phyloP scores from a whole-genome alignment of 1,140 invertebrate species.

The Atopsyche davidsoni region DNA sequence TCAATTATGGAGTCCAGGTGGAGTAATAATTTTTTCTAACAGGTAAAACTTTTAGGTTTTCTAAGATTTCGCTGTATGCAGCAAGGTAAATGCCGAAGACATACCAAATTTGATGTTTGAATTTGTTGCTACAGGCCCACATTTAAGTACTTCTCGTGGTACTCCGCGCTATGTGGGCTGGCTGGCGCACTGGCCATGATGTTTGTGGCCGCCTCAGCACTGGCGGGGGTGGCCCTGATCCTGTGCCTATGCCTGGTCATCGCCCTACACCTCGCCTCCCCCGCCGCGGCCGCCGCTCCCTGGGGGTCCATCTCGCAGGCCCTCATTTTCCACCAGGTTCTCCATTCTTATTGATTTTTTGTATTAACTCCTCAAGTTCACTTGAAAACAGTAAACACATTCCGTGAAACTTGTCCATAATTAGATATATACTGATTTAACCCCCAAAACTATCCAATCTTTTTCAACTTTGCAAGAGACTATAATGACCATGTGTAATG shows the following conservation, averaged over 20 bases:
- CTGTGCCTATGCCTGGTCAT: constrained; percentile 80
- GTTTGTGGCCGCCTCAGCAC: constrained; percentile 90
- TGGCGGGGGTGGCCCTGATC: constrained; percentile 82
- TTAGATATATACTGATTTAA: no score
- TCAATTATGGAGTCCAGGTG: no score
- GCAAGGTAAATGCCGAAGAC: no score
- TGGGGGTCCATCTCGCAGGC: constrained; percentile 99
- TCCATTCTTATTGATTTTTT: constrained; percentile 11
- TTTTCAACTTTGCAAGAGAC: no score
- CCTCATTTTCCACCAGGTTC: constrained; percentile 95
- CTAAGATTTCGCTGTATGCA: neutral
- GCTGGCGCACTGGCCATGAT: constrained; percentile 88
- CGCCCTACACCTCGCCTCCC: constrained; percentile 86
- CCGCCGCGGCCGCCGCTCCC: constrained; percentile 63
- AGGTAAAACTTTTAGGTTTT: constrained; percentile 6
- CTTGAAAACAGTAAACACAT: no score
- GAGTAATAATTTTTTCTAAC: no score
- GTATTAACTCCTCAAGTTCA: no score
- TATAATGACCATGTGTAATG: no score
- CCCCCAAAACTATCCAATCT: no score
- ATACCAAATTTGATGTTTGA: constrained; percentile 10
- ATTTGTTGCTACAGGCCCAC: constrained; percentile 67
- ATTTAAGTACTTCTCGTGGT: constrained; percentile 95
- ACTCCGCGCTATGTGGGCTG: constrained; percentile 83
- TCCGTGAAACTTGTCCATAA: no score